Base-by-base conservation (phyloP, 1,140 invertebrate genomes). In the Megalopta genalis region DNA sequence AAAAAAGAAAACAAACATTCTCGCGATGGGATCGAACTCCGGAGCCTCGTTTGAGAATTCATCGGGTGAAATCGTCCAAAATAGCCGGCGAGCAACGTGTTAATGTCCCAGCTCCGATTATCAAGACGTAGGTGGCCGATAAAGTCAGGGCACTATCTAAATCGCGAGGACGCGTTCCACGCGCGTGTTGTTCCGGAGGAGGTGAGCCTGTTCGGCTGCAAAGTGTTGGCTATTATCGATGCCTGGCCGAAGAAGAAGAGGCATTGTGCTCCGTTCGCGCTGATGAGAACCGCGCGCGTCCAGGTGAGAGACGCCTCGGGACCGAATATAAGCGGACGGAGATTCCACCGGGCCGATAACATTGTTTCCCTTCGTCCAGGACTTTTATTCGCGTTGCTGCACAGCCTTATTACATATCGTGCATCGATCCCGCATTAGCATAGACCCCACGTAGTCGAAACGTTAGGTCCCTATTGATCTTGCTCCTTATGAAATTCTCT, bases 281-380 rank as follows among this genome's bases (percentile, higher is more conserved):
- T 84, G 74, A 82, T 82, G 83, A 82, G 81, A 81, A 83, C 60
- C 52, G 57, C 70, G 67, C 59, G 74, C 39, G 54, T 67, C 60
- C 59, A 83, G 80, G 77, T 85, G 88, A 89, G 88, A 85, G 83
- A 85, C 70, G 71, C 64, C 81, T 77, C 59, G 60, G 32, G 68
- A 68, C 70, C 59, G 32, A 63, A 77, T 70, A 39, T 49, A 64
- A 52, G 25, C 46, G 76, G 60, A 27, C 21, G 27, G 71, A 80
- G 86, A 89, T 88, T 63, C 80, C 73, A 78, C 64, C 54, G 62
- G 49, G 2, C 59, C 75, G 90, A 90, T 89, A 91, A 86, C 88
- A 90, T 90, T 90, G 90, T 90, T 89, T 88, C 75, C 77, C 77
- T 64, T 86, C 77, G 85, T 86, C 77, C 81, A 81, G 77, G 70